phyloP scores from a whole-genome alignment of 2,113 vertebrate genomes.

The Motacilla tschutschensis region DNA sequence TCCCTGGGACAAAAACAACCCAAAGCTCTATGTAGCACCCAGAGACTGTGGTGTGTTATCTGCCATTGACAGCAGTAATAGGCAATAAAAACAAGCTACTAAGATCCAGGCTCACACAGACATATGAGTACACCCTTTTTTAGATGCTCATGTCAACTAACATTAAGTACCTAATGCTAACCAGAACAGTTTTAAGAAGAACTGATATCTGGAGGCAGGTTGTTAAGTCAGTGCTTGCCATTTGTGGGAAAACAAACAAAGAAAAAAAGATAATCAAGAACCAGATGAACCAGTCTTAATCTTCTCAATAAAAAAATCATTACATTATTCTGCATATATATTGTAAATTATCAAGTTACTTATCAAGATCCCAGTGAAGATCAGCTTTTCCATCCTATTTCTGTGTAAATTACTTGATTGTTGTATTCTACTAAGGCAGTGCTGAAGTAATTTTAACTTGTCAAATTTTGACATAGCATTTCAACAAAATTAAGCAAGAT shows the following conservation, averaged over 20 bases:
- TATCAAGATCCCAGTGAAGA: neutral
- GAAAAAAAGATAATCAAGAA: neutral
- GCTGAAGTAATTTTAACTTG: neutral
- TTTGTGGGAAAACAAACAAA: neutral
- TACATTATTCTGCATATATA: neutral
- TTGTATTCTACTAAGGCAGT: neutral
- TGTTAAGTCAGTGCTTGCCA: neutral
- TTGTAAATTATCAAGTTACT: neutral
- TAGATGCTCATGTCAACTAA: neutral
- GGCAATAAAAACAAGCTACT: neutral
- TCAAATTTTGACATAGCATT: neutral
- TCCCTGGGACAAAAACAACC: neutral
- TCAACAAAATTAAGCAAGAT: neutral
- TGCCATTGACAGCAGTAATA: neutral
- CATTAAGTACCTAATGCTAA: neutral
- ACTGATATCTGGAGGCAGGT: neutral
- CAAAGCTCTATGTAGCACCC: neutral
- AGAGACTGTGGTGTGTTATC: neutral
- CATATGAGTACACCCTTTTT: neutral
- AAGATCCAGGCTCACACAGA: neutral
- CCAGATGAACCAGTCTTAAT: neutral
- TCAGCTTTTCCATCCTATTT: neutral
- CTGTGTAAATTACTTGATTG: neutral
- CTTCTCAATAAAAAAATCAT: neutral
- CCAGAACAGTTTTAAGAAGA: neutral